Percentiles rank a stretch among this genome's conserved stretches.
Evolutionary conservation across 2,797 vertebrate genomes (phyloP).

Genomic region (Mergus octosetaceus): DNA sequence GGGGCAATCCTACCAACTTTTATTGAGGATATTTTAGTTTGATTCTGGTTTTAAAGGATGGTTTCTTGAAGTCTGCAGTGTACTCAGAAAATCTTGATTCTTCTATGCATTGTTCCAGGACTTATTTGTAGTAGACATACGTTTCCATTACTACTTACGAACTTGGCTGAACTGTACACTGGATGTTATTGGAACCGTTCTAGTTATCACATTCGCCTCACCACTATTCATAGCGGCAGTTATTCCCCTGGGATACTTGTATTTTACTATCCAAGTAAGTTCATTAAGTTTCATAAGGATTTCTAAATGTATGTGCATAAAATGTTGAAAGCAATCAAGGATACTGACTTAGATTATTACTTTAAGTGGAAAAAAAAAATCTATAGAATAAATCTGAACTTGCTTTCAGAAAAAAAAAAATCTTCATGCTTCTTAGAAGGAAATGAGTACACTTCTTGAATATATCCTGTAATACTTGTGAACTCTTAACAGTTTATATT

Average conservation of each 20-base stretch:
- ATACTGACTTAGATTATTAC: not conserved
- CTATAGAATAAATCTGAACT: not conserved
- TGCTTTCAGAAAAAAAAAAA: not conserved
- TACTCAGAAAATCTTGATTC: not conserved
- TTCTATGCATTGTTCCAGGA: slow-evolving; percentile 52
- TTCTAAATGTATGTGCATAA: not conserved
- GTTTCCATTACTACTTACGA: slow-evolving; percentile 72
- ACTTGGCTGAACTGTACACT: slow-evolving; percentile 73
- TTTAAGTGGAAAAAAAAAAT: not conserved
- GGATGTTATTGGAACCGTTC: slow-evolving; percentile 67
- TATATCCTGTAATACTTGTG: not conserved
- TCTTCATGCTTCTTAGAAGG: not conserved
- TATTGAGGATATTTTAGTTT: not conserved
- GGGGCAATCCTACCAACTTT: not conserved
- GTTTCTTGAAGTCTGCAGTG: not conserved
- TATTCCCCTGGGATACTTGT: slow-evolving; percentile 68
- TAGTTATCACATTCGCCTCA: slow-evolving; percentile 67
- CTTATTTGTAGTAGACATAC: slow-evolving; percentile 70
- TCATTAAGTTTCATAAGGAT: not conserved
- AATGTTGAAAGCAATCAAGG: not conserved
- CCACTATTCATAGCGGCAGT: slow-evolving; percentile 68
- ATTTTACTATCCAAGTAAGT: slow-evolving; percentile 72
- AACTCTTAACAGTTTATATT: not conserved
- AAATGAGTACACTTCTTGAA: not conserved
- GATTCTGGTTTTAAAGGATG: not conserved